A percentile compares a stretch with the other conserved stretches of the same genome.
Conservation (phyloP, 2,113 vertebrate species). For the Misgurnus anguillicaudatus region DNA sequence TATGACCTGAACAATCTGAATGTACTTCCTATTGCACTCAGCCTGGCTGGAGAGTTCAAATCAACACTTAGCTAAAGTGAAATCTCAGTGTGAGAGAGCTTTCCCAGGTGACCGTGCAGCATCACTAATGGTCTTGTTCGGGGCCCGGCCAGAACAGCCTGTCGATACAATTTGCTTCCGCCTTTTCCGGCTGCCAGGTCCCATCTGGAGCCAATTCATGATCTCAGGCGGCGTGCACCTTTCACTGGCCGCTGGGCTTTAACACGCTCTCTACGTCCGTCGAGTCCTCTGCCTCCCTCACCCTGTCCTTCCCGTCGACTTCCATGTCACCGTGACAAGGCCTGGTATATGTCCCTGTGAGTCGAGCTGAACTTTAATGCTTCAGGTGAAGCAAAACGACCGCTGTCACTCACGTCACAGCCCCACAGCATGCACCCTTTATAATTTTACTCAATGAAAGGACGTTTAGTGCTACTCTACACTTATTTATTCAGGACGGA, state of each 20-base stretch:
- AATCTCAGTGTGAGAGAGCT: slow-evolving; percentile 75
- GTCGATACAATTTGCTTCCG: slow-evolving; percentile 83
- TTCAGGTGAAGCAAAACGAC: slow-evolving; percentile 21
- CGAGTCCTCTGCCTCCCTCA: slow-evolving; percentile 53
- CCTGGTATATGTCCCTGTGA: slow-evolving; percentile 27
- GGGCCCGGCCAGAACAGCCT: slow-evolving; percentile 72
- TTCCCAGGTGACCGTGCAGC: slow-evolving; percentile 67
- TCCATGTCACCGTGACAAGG: slow-evolving; percentile 20
- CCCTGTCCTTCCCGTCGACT: slow-evolving; percentile 30
- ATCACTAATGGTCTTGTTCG: slow-evolving; percentile 79
- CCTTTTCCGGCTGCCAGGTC: slow-evolving; percentile 81
- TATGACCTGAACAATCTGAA: neutral
- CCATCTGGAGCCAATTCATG: slow-evolving; percentile 82
- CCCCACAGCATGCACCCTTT: slow-evolving; percentile 2
- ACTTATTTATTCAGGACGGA: neutral
- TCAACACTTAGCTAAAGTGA: slow-evolving; percentile 81
- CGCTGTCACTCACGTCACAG: slow-evolving; percentile 27
- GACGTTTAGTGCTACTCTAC: neutral
- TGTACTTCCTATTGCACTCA: slow-evolving; percentile 48
- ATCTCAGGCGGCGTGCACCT: slow-evolving; percentile 74
- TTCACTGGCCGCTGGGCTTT: slow-evolving; percentile 68
- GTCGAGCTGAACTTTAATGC: slow-evolving; percentile 43
- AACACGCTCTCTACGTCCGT: slow-evolving; percentile 33
- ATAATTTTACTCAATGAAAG: neutral
- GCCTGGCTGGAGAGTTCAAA: slow-evolving; percentile 62